These are phyloP conservation scores for Hymenopus coronatus DNA, from an alignment of 2,888 invertebrate species.

Conservation along the genomic window DNA sequence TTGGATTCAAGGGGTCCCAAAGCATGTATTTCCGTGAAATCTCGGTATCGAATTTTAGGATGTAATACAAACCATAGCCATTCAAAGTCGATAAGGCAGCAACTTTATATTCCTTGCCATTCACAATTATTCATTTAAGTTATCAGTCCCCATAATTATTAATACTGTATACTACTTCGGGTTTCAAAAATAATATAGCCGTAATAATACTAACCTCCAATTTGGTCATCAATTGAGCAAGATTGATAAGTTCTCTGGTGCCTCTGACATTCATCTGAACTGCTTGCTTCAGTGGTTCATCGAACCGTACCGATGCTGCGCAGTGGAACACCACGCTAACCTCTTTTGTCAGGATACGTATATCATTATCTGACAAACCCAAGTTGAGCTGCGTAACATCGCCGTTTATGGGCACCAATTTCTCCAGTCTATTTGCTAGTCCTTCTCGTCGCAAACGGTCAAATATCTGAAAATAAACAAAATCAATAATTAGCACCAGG, in stretches of 20 bases:
- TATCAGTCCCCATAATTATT: not conserved
- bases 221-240: not conserved
- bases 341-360: conserved; percentile 54
- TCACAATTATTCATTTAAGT: not conserved
- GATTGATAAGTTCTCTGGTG: not conserved
- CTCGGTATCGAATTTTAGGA: no score
- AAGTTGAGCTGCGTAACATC: conserved; percentile 68
- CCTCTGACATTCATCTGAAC: conserved; percentile 65
- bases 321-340: conserved; percentile 78
- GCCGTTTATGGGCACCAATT: conserved; percentile 68
- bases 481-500: no score
- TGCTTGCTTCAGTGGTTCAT: conserved; percentile 69
- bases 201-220: not conserved
- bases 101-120: not conserved
- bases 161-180: not conserved
- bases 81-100: no score
- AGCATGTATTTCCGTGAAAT: no score
- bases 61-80: no score
- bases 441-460: not conserved
- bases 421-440: conserved; percentile 32
- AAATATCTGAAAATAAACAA: not conserved
- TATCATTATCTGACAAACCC: conserved; percentile 58
- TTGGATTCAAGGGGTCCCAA: no score
- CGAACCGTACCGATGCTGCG: conserved; percentile 79
- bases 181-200: not conserved